Conservation (phyloP, 2,797 vertebrate species). For the Garrulus glandarius region DNA sequence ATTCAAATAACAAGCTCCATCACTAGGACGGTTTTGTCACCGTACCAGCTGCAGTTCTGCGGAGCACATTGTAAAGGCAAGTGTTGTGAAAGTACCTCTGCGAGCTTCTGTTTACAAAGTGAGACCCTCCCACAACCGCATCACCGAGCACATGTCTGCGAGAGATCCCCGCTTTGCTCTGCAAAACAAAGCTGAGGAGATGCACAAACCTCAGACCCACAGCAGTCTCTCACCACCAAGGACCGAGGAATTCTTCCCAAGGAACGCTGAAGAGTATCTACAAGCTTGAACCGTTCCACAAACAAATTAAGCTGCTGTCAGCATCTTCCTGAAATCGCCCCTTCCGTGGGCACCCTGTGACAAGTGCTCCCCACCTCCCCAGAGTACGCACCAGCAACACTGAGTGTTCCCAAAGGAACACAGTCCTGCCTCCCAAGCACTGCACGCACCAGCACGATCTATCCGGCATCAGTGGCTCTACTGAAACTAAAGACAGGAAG, state of each 20-base stretch:
- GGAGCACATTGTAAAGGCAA: neutral
- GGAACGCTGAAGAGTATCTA: neutral
- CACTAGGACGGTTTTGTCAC: neutral
- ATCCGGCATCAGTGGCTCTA: neutral
- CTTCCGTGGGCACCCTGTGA: neutral
- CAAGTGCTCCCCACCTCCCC: neutral
- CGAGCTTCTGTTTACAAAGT: constrained; percentile 65
- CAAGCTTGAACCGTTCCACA: neutral
- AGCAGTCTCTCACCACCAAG: neutral
- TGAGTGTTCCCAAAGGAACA: neutral
- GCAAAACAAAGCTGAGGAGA: constrained; percentile 8
- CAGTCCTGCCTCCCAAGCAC: neutral
- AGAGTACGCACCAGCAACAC: neutral
- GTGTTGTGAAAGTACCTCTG: constrained; percentile 50
- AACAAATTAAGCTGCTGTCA: neutral
- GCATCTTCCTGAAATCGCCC: neutral
- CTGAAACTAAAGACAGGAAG: neutral
- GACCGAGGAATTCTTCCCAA: neutral
- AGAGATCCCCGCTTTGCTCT: neutral
- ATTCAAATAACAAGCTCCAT: neutral
- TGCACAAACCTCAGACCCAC: neutral
- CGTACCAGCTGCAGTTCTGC: neutral
- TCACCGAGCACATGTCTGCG: constrained; percentile 62
- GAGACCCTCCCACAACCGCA: constrained; percentile 67
- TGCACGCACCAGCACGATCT: neutral